Evolutionary conservation across 1,140 invertebrate species (phyloP).

Genomic region (Conus betulinus): DNA sequence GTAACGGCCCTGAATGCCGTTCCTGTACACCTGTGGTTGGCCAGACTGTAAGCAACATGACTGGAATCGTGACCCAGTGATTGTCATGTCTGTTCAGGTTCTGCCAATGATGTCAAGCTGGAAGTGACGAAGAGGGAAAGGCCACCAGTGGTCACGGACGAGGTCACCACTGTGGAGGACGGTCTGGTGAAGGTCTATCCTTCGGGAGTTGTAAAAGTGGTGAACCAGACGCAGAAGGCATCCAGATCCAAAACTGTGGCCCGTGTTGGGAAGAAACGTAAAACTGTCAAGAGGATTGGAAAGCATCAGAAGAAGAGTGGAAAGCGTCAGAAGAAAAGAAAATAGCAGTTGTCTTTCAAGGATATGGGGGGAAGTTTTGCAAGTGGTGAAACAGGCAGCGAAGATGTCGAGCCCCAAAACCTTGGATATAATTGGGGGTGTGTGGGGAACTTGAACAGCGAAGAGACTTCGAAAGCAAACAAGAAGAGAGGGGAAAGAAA

Average conservation of each 20-base stretch:
- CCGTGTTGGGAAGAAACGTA: not conserved
- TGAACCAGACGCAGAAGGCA: slow-evolving; percentile 30
- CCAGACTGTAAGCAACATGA: not conserved
- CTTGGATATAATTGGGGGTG: no score
- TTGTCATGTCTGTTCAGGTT: slow-evolving; percentile 42
- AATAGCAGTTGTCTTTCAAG: no score
- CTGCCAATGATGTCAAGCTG: slow-evolving; percentile 52
- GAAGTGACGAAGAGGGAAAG: slow-evolving; percentile 21
- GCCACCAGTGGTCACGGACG: slow-evolving; percentile 47
- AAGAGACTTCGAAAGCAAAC: no score
- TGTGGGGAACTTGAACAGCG: no score
- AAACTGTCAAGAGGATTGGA: not conserved
- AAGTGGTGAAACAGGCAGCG: no score
- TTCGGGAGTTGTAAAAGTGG: slow-evolving; percentile 47
- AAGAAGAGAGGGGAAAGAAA: no score
- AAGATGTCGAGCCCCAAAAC: no score
- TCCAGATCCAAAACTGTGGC: not conserved
- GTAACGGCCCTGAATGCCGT: no score
- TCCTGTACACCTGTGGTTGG: no score
- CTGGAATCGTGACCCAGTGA: not conserved
- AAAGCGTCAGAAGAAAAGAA: no score
- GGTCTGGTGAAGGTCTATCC: slow-evolving; percentile 57
- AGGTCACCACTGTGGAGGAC: slow-evolving; percentile 59
- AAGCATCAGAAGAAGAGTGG: not conserved
- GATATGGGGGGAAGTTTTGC: no score